These are phyloP conservation scores for Tribolium freemani DNA, from an alignment of 2,888 invertebrate species.

Conservation along the genomic window DNA sequence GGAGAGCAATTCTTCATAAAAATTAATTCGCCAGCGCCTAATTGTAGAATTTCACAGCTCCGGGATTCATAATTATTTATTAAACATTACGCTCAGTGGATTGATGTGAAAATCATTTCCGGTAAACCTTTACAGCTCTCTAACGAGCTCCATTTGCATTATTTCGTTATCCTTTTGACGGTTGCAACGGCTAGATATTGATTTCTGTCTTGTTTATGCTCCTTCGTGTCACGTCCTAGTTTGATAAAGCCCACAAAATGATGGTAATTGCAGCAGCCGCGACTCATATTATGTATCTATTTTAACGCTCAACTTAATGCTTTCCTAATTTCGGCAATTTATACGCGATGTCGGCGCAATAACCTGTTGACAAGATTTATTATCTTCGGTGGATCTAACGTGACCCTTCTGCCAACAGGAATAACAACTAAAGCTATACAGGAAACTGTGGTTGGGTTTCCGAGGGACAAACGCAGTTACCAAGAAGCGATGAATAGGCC, in stretches of 20 bases:
- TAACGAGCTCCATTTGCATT: neutral
- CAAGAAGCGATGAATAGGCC: slow-evolving; percentile 85
- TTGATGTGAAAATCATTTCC: neutral
- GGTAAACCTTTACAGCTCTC: neutral
- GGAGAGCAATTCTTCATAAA: neutral
- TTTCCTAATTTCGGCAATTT: slow-evolving; percentile 3
- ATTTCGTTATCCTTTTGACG: slow-evolving; percentile 1
- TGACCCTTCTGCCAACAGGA: slow-evolving; percentile 18
- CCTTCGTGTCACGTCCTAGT: neutral
- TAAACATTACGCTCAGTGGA: neutral
- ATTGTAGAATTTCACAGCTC: no score
- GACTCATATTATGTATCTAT: neutral
- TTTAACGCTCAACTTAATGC: slow-evolving; percentile 2
- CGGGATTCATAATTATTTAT: neutral
- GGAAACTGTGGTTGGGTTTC: slow-evolving; percentile 71
- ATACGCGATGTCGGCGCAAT: neutral
- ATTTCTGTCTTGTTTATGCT: neutral
- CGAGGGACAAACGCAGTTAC: slow-evolving; percentile 80
- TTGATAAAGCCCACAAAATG: neutral
- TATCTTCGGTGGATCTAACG: neutral
- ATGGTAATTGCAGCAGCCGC: neutral
- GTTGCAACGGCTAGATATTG: neutral
- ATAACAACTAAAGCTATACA: slow-evolving; percentile 39
- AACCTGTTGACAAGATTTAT: slow-evolving; percentile 38
- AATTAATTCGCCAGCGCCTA: no score